phyloP scores from a whole-genome alignment of 2,113 vertebrate genomes.

The Verasper variegatus region DNA sequence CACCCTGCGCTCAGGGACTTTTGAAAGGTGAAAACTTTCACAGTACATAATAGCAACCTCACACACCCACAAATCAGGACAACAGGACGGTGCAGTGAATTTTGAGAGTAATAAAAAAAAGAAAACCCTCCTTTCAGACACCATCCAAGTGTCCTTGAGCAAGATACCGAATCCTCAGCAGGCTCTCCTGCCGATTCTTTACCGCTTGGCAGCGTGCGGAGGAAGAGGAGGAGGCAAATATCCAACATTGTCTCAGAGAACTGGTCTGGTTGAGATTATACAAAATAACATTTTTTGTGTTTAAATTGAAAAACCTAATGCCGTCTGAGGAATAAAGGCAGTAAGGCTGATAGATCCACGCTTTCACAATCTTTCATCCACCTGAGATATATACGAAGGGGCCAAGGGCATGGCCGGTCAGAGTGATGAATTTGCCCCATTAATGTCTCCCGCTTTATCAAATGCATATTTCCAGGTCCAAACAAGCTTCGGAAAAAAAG shows the following conservation, averaged over 20 bases:
- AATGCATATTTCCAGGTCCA: slow-evolving; percentile 12
- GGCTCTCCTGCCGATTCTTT: slow-evolving; percentile 9
- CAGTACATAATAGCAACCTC: slow-evolving; percentile 25
- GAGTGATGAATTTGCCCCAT: slow-evolving; percentile 37
- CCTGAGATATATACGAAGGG: slow-evolving; percentile 9
- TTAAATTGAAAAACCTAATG: not conserved
- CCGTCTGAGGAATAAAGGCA: not conserved
- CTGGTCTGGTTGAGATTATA: slow-evolving; percentile 10
- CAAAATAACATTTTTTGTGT: not conserved
- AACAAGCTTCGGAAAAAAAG: slow-evolving; percentile 23
- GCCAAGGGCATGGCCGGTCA: slow-evolving; percentile 29
- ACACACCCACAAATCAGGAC: slow-evolving; percentile 14
- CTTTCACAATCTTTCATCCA: no score
- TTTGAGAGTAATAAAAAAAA: not conserved
- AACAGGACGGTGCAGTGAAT: slow-evolving; percentile 8
- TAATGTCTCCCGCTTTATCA: slow-evolving; percentile 5
- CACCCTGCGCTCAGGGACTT: slow-evolving; percentile 31
- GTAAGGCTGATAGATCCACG: no score
- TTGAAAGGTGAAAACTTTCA: slow-evolving; percentile 52
- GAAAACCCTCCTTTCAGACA: no score
- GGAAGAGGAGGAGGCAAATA: slow-evolving; percentile 21
- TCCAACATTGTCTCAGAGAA: slow-evolving; percentile 6
- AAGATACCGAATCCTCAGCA: slow-evolving; percentile 12
- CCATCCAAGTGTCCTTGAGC: slow-evolving; percentile 25
- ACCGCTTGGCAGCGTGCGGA: not conserved